phyloP scores from a whole-genome alignment of 2,797 vertebrate species.

The Chloroceryle inda region DNA sequence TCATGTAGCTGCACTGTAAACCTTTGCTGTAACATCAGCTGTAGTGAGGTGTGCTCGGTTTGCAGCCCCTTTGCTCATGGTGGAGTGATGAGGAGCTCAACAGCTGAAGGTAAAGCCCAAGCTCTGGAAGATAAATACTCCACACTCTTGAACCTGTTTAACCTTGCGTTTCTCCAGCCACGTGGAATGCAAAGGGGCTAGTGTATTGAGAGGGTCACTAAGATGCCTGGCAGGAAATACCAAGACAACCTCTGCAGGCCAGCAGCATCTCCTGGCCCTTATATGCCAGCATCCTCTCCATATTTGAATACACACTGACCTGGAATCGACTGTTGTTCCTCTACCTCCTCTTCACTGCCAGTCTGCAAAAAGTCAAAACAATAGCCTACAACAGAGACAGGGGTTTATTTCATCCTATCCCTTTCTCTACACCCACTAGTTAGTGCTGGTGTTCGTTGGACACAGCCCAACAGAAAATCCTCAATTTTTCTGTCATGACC shows the following conservation, averaged over 20 bases:
- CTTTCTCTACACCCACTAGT: background rate
- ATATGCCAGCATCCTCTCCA: background rate
- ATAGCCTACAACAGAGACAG: background rate
- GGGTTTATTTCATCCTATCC: background rate
- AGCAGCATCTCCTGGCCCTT: background rate
- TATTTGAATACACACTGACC: background rate
- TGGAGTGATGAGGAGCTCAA: background rate
- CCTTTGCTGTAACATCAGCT: background rate
- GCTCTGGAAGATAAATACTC: background rate
- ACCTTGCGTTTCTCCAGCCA: background rate
- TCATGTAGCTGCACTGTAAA: background rate
- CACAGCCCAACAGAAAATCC: background rate
- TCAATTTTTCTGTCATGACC: rapidly evolving
- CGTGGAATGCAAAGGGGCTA: background rate
- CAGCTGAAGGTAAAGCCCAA: background rate
- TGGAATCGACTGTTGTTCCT: background rate
- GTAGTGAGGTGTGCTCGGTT: rapidly evolving
- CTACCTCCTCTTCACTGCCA: background rate
- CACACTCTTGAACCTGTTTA: background rate
- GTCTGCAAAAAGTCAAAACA: background rate
- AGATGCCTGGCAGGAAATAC: background rate
- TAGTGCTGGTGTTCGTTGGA: background rate
- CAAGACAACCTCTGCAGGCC: background rate
- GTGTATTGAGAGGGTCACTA: background rate
- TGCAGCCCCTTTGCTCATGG: background rate